These are phyloP conservation scores for Suillia variegata DNA, from an alignment of 2,888 invertebrate species.

Conservation along the genomic window DNA sequence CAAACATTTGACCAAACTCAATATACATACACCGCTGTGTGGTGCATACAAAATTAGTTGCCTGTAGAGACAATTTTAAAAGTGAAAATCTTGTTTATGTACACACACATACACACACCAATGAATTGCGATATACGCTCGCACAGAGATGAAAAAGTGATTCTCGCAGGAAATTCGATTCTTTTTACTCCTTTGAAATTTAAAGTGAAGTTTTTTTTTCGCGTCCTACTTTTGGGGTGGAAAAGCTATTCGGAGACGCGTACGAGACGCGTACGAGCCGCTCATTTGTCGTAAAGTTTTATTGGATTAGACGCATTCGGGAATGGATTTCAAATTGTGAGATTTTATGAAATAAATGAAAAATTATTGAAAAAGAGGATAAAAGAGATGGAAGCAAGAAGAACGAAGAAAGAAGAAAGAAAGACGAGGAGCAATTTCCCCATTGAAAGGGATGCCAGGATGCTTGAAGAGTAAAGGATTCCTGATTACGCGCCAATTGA, in stretches of 20 bases:
- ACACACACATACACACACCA: neutral
- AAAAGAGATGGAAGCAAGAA: neutral
- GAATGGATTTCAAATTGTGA: neutral
- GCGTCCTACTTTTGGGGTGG: neutral
- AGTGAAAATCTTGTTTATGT: constrained; percentile 6
- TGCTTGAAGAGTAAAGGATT: neutral
- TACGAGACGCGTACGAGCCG: constrained; percentile 30
- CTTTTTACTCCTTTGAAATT: neutral
- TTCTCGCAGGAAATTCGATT: neutral
- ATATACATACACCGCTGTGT: too few relatives aligned
- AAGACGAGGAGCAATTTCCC: too few relatives aligned
- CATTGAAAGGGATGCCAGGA: too few relatives aligned
- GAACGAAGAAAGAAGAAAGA: neutral
- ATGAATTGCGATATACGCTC: neutral
- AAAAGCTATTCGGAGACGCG: neutral
- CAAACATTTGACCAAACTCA: too few relatives aligned
- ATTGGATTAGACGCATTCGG: constrained; percentile 44
- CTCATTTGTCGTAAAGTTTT: constrained; percentile 54
- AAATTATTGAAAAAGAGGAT: neutral
- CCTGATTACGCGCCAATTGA: constrained; percentile 1
- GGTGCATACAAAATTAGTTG: too few relatives aligned
- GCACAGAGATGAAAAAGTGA: neutral
- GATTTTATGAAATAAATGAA: neutral
- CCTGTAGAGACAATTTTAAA: constrained; percentile 13
- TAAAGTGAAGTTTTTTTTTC: neutral